Percentiles rank a stretch among this genome's conserved stretches.
Evolutionary conservation across 2,113 vertebrate species (phyloP).

Genomic region (Cricetomys ansorgei): DNA sequence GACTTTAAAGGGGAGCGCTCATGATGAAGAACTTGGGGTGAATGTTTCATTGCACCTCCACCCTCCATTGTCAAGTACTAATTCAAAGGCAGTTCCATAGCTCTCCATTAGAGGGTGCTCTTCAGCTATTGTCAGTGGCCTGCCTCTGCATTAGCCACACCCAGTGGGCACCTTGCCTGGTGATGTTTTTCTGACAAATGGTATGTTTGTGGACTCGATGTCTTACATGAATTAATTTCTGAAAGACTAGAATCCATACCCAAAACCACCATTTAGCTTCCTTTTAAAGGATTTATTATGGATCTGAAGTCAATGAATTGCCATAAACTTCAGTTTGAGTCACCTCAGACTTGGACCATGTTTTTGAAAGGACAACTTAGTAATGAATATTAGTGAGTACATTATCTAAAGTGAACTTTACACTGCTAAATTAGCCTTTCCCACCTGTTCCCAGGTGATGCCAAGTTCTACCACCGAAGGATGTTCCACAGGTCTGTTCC

Average conservation of each 20-base stretch:
- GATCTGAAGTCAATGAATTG: background rate
- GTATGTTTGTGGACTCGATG: background rate
- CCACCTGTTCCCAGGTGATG: background rate
- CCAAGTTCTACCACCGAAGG: background rate
- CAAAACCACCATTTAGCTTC: background rate
- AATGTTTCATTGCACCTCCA: background rate
- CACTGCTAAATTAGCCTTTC: slow-evolving; percentile 36
- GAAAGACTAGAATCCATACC: background rate
- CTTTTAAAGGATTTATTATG: background rate
- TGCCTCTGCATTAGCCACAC: background rate
- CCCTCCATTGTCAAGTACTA: background rate
- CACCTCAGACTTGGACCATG: background rate
- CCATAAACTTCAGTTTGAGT: slow-evolving; percentile 13
- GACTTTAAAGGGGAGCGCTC: background rate
- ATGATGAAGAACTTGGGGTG: background rate
- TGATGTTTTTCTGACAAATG: background rate
- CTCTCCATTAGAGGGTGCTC: background rate
- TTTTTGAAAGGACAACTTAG: background rate
- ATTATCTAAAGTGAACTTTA: background rate
- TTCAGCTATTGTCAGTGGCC: background rate
- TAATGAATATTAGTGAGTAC: background rate
- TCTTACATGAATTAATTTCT: slow-evolving; percentile 27
- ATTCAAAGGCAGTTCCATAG: background rate
- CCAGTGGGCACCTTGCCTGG: background rate
- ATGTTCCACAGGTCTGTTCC: background rate